These are phyloP conservation scores for Miniopterus natalensis DNA, from an alignment of 2,113 vertebrate species.

Conservation along the genomic window DNA sequence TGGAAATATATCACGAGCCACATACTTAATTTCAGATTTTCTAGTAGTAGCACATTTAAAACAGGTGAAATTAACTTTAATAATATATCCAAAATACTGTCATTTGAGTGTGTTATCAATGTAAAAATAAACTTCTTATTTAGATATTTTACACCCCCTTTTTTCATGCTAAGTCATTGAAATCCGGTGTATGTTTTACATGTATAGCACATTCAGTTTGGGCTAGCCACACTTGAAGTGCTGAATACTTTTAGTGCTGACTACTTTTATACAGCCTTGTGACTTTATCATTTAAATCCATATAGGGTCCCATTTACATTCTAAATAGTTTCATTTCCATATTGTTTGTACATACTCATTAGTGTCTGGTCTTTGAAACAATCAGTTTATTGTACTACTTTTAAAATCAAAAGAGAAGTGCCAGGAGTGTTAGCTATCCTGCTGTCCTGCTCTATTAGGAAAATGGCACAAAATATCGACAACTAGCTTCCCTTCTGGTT, in stretches of 20 bases:
- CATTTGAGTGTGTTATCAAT: not conserved
- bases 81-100: not conserved
- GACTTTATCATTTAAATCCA: slow-evolving; percentile 75
- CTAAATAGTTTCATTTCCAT: slow-evolving; percentile 67
- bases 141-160: not conserved
- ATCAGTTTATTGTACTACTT: slow-evolving; percentile 72
- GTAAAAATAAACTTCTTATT: not conserved
- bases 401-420: slow-evolving; percentile 74
- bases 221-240: not conserved
- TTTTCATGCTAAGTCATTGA: not conserved
- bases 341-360: slow-evolving; percentile 76
- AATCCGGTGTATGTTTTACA: not conserved
- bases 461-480: slow-evolving; percentile 44
- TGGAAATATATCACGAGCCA: not conserved
- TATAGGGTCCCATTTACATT: slow-evolving; percentile 60
- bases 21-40: not conserved
- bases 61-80: not conserved
- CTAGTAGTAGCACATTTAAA: not conserved
- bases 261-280: slow-evolving; percentile 62
- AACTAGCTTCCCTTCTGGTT: not conserved
- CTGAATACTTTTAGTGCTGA: slow-evolving; percentile 50
- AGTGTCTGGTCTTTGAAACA: slow-evolving; percentile 67
- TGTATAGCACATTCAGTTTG: not conserved
- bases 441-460: slow-evolving; percentile 41
- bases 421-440: slow-evolving; percentile 50